Evolutionary conservation across 2,888 invertebrate species (phyloP), one percentile per base, ranked within the genome.

Genomic region (Perizoma flavofasciatum): DNA sequence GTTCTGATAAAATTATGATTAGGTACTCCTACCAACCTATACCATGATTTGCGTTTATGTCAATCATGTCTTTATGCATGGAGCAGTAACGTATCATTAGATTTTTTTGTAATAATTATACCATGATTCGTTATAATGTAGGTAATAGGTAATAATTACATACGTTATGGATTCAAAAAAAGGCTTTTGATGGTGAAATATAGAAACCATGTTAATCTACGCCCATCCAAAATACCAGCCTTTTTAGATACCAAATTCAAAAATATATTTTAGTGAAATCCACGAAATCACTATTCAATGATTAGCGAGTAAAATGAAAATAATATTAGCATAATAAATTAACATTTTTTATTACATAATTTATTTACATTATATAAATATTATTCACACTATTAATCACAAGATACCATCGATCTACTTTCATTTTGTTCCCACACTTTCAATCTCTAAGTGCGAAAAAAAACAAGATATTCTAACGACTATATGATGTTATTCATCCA

Each of bases 341-440:
- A 1, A 22, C 22, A 22, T 22, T 22, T n/a, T 22, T 22, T 22
- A 22, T 22, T 22, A 22, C 22, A 22, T 22, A 22, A 22, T 22
- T 22, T 37, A 37, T 37, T 37, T 3, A 37, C 37, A 37, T n/a
- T 22, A 37, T 1, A 37, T 37, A 6, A 37, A 37, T 37, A 37
- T 37, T 37, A 37, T 11, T 6, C 32, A 45, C 3, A 22, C 22
- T 33, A 56, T 49, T 22, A 49, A 49, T 45, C 44, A 33, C 7
- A 35, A 40, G 9, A 48, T 39, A 44, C 3, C n/a, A 55, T 51
- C 39, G n/a, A 54, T 37, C 58, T 46, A 53, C 61, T 65, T 61
- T 59, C 65, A 22, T 46, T 64, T 50, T 41, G 44, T 39, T 49
- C 64, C 47, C 50, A 65, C 55, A 65, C 65, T 65, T 59, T 65